Percentiles rank a stretch among this genome's conserved stretches.
Evolutionary conservation across 2,888 invertebrate genomes (phyloP).

Genomic region (Latrodectus hesperus): DNA sequence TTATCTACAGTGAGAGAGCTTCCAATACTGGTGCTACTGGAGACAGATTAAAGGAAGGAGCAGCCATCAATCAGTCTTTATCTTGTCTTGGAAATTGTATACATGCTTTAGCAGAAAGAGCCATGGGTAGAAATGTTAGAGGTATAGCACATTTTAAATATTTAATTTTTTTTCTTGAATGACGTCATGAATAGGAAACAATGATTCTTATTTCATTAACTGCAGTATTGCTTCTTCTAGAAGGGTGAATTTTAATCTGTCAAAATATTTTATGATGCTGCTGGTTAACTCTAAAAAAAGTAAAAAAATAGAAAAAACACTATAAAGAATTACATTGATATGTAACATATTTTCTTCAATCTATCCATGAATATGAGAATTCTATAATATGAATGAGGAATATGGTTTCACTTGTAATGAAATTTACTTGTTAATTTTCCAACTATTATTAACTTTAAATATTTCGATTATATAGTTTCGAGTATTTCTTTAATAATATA

Average conservation of each 20-base stretch:
- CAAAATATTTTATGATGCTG: no score
- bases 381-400: neutral
- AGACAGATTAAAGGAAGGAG: conserved; percentile 79
- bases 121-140: conserved; percentile 73
- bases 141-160: conserved; percentile 22
- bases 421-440: neutral
- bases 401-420: neutral
- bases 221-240: no score
- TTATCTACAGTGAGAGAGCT: conserved; percentile 77
- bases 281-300: no score
- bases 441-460: neutral
- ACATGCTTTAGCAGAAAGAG: conserved; percentile 76
- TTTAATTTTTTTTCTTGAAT: neutral
- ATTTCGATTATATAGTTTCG: neutral
- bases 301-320: no score
- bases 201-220: neutral
- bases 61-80: conserved; percentile 79
- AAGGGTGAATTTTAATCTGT: no score
- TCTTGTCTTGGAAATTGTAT: conserved; percentile 78
- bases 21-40: conserved; percentile 78
- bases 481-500: neutral
- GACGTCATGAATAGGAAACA: neutral
- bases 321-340: no score
- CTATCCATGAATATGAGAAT: neutral
- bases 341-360: neutral